phyloP scores from a whole-genome alignment of 2,797 vertebrate genomes.

The Sitta carolinensis region DNA sequence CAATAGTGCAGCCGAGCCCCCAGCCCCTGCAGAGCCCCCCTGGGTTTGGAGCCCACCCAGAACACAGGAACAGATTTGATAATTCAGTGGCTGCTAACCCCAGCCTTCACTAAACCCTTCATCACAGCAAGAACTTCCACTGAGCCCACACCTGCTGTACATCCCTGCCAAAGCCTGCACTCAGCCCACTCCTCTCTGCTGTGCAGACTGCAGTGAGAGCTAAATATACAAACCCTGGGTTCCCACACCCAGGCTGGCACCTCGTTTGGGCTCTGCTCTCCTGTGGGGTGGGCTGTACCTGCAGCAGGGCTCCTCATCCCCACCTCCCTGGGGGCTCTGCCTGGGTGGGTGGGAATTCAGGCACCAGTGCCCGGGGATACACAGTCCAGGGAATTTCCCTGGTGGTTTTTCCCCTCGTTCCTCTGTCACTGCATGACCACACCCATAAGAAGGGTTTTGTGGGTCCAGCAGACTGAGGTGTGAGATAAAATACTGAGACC shows the following conservation, averaged over 20 bases:
- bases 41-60: background rate
- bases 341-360: no score
- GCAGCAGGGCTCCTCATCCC: background rate
- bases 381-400: rapidly evolving
- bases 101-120: background rate
- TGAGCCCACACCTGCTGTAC: slow-evolving; percentile 11
- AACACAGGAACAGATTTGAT: background rate
- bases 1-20: no score
- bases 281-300: background rate
- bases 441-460: rapidly evolving
- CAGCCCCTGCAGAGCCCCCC: background rate
- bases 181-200: slow-evolving; percentile 17
- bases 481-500: no score
- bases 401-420: rapidly evolving
- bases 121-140: slow-evolving; percentile 6
- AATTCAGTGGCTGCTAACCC: background rate
- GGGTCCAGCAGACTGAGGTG: background rate
- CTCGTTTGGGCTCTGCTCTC: background rate
- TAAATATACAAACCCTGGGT: slow-evolving; percentile 15
- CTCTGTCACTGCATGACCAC: rapidly evolving
- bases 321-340: background rate
- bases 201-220: background rate
- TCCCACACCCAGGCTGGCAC: slow-evolving; percentile 44
- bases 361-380: rapidly evolving
- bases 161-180: slow-evolving; percentile 32